phyloP scores from a whole-genome alignment of 2,113 vertebrate genomes.

The Tetraodon nigroviridis region DNA sequence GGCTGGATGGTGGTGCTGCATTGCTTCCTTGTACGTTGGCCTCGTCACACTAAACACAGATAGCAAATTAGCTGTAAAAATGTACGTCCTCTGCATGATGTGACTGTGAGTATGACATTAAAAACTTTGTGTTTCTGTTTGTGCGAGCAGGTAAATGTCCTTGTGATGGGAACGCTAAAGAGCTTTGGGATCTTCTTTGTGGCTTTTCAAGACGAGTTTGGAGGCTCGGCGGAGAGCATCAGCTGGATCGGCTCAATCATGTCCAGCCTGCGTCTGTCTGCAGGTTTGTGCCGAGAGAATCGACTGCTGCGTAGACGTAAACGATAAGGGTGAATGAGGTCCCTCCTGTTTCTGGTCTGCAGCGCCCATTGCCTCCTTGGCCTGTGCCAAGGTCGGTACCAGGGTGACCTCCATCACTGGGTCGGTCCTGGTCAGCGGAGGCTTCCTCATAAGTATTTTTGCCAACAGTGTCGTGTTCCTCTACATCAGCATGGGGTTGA shows the following conservation, averaged over 20 bases:
- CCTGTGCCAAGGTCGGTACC: constrained; percentile 78
- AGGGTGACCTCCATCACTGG: constrained; percentile 77
- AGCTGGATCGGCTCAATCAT: constrained; percentile 94
- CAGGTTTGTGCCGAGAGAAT: constrained; percentile 70
- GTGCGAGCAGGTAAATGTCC: constrained; percentile 81
- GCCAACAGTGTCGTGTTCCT: constrained; percentile 83
- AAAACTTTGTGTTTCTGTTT: constrained; percentile 1
- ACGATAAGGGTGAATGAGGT: not conserved
- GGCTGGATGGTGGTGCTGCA: constrained; percentile 91
- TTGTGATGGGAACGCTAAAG: constrained; percentile 86
- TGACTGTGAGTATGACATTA: not conserved
- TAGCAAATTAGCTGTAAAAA: not conserved
- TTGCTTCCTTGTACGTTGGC: constrained; percentile 84
- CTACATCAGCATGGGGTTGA: constrained; percentile 87
- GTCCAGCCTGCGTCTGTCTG: constrained; percentile 85
- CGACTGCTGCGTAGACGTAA: not conserved
- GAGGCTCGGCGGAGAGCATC: constrained; percentile 81
- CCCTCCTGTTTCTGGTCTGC: constrained; percentile 15
- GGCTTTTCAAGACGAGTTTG: constrained; percentile 88
- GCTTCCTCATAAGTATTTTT: constrained; percentile 84
- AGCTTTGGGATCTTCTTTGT: constrained; percentile 93
- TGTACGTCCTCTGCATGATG: not conserved
- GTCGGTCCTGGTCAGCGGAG: constrained; percentile 75
- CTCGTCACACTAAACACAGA: not conserved
- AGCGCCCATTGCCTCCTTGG: constrained; percentile 81